These are phyloP conservation scores for Allygus modestus DNA, from an alignment of 2,888 invertebrate species.

Conservation along the genomic window DNA sequence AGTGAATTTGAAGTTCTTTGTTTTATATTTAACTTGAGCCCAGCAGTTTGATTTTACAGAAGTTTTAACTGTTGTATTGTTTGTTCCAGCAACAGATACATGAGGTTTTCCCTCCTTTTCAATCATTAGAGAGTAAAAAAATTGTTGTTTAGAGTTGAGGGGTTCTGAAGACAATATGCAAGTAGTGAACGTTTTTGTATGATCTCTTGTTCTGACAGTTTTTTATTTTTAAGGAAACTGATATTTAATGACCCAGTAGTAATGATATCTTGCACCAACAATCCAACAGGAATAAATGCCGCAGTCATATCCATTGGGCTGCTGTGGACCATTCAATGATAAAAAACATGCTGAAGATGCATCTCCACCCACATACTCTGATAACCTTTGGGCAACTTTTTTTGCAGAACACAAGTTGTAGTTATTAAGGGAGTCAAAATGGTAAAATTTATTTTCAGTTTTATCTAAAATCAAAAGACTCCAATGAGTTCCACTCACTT, in stretches of 20 bases:
- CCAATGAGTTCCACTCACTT: slow-evolving; percentile 10
- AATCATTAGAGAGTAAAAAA: neutral
- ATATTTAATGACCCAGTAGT: neutral
- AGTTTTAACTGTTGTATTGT: no score
- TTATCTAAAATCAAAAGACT: neutral
- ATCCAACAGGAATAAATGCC: neutral
- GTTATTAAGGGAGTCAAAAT: slow-evolving; percentile 19
- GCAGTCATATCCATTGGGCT: neutral
- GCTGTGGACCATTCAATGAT: neutral
- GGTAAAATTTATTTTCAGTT: neutral
- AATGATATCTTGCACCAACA: neutral
- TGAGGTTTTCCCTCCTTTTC: neutral
- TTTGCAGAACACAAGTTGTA: slow-evolving; percentile 16
- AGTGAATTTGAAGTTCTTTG: no score
- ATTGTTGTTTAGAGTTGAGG: neutral
- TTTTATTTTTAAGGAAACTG: neutral
- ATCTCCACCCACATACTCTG: neutral
- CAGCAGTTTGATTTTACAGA: no score
- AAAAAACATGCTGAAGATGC: neutral
- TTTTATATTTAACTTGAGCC: no score
- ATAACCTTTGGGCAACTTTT: neutral
- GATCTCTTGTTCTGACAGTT: neutral
- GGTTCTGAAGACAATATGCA: neutral
- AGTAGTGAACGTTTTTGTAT: neutral
- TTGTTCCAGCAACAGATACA: no score